Base-by-base conservation (phyloP, 2,888 invertebrate species). In the Melitaea athalia region DNA sequence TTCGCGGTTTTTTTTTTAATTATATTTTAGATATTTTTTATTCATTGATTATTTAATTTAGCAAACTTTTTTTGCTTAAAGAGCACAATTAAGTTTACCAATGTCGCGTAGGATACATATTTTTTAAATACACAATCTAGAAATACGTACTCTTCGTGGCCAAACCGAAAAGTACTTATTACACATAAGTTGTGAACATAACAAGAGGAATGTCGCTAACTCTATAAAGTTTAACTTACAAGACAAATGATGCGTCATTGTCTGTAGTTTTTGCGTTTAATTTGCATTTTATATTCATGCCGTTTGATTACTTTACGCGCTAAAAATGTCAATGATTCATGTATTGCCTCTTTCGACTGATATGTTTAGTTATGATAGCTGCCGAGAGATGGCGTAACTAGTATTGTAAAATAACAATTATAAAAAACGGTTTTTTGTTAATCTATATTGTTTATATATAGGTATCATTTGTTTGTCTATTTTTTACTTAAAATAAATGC, bases 281-380 rank as follows among this genome's bases (percentile, higher is more conserved):
- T 69, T 69, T 67, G 53, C 59, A 50, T 69, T 63, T 24, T 52
- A 55, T 63, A 63, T 66, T 69, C 59, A 55, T 63, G 43, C 43
- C 66, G 43, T 55, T 63, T 69, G 69, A 67, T 60, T 66, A 69
- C 52, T 42, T 59, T 67, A 59, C 63, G 49, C 53, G 50, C 52
- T 63, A 52, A 63, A 63, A 66, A 66, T 63, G 66, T 63, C 69
- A 63, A 59, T 69, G 69, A 69, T 66, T 59, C 33, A 53, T 14
- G 6, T 12, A 2, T 6, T 14, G 15, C 5, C 10, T 60, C 12
- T n/a, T 49, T 47, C 14, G 6, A n/a, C 14, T n/a, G 14, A 49
- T 45, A 45, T 45, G 14, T n/a, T n/a, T 49, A n/a, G n/a, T 49
- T 38, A 17, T 17, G 12, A 24, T 31, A 31, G 5, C 14, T 31